A percentile compares a stretch with the other conserved stretches of the same genome.
Conservation (phyloP, 2,113 vertebrate genomes). For the Grallaria varia region DNA sequence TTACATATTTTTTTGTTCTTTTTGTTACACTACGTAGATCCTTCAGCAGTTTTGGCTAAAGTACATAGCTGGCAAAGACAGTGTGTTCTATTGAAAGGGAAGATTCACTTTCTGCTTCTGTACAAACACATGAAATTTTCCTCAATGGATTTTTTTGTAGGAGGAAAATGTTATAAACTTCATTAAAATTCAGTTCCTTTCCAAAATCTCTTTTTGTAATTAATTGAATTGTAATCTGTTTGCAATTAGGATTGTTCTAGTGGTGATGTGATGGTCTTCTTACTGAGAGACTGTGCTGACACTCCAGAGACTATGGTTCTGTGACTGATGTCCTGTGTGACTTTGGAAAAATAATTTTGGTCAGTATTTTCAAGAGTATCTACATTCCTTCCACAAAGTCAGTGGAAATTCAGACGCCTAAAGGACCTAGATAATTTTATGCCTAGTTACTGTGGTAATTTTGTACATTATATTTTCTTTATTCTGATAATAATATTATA, state of each 20-base stretch:
- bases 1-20: neutral
- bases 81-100: neutral
- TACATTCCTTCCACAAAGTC: neutral
- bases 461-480: neutral
- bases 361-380: neutral
- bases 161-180: neutral
- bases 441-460: neutral
- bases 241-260: neutral
- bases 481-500: neutral
- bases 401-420: neutral
- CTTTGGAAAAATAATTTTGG: neutral
- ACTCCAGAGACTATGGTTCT: neutral
- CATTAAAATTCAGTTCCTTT: neutral
- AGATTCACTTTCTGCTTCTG: neutral
- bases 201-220: neutral
- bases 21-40: neutral
- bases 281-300: fast-evolving
- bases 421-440: neutral
- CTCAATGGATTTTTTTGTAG: neutral
- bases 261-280: neutral
- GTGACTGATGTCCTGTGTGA: neutral
- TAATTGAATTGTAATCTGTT: neutral
- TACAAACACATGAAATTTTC: neutral
- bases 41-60: neutral
- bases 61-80: neutral